These are phyloP conservation scores for Porphyrio hochstetteri DNA, from an alignment of 2,113 vertebrate genomes.

Conservation along the genomic window DNA sequence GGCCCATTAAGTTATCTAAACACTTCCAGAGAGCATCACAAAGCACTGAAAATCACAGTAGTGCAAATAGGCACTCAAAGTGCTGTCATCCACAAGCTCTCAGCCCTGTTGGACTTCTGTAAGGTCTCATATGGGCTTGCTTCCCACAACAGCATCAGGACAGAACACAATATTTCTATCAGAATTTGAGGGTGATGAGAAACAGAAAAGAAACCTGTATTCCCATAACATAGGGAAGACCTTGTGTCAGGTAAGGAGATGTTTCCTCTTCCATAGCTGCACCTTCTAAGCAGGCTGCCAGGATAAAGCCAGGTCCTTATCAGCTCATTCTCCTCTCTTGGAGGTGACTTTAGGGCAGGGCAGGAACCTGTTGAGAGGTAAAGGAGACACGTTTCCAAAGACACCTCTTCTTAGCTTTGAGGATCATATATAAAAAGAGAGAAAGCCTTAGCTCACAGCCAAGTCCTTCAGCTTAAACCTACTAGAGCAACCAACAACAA, in stretches of 20 bases:
- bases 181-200: neutral
- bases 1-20: slow-evolving; percentile 3
- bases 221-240: neutral
- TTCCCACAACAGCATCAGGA: neutral
- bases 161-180: neutral
- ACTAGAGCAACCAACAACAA: neutral
- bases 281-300: neutral
- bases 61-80: neutral
- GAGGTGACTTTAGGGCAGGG: accelerated
- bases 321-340: neutral
- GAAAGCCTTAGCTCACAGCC: neutral
- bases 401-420: neutral
- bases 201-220: neutral
- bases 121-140: neutral
- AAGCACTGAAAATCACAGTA: neutral
- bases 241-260: neutral
- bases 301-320: accelerated
- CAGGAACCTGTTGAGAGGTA: neutral
- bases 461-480: neutral
- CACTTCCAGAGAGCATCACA: neutral
- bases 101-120: neutral
- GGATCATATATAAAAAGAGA: neutral
- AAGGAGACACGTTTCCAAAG: neutral
- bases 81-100: neutral
- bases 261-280: neutral